Evolutionary conservation across 2,797 vertebrate genomes (phyloP), one percentile per base, ranked within the genome.

Genomic region (Chelonia mydas): DNA sequence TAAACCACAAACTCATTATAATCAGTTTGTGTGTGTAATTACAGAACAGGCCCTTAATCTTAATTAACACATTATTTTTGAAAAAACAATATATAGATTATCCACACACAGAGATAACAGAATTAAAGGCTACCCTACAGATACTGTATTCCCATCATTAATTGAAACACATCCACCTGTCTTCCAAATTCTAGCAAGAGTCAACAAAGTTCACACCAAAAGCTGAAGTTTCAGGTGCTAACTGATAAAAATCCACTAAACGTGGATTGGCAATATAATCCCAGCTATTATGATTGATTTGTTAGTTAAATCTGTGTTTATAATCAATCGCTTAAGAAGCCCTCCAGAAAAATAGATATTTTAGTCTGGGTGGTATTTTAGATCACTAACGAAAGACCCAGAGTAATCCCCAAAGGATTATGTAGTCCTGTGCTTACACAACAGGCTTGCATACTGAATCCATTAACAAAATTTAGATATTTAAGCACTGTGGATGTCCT

Each of bases 251-350:
- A 97, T 89, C 96, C 96, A 97, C 45, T 91, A 15, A 7, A 94
- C 81, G 59, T 47, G 2, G 31, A 72, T 54, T 82, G 74, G 57
- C 84, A 90, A 79, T 7, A 28, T 81, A 86, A 96, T 93, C 95
- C 84, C 90, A 88, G 93, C 80, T 80, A 76, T 88, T 94, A 21
- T 47, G 81, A 95, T 94, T 88, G 91, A 97, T 94, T 80, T 49
- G 54, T 84, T 96, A 86, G 87, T 91, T 97, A 96, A 96, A 96
- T 53, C 55, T 55, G 83, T 96, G 94, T 92, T 97, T 96, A n/a
- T 88, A 97, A 97, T 95, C 96, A 94, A 92, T 93, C 88, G 68
- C 59, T 54, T 86, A 86, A 90, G 72, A 94, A 94, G 50, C 86
- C 86, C 54, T 94, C 50, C 80, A 81, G 94, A 94, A 74, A 78